Conservation (phyloP, 2,113 vertebrate species). For the Nibea coibor region DNA sequence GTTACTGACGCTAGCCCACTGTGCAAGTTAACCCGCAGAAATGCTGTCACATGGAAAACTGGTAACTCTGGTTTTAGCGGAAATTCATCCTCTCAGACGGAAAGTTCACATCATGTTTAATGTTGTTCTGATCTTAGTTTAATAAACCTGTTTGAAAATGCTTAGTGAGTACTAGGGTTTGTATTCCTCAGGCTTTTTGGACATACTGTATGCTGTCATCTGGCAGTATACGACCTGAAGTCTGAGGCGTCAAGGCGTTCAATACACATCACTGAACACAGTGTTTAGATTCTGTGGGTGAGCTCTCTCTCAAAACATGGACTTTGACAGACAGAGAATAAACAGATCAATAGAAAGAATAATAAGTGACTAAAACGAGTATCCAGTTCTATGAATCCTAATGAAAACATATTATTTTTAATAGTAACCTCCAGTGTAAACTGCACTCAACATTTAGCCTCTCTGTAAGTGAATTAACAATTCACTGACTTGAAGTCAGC, state of each 20-base stretch:
- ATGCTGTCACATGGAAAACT: conserved; percentile 45
- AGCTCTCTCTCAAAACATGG: neutral
- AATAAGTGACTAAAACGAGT: conserved; percentile 14
- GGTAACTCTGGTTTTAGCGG: conserved; percentile 19
- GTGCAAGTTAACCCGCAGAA: conserved; percentile 42
- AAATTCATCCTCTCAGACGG: neutral
- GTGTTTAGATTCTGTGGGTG: conserved; percentile 11
- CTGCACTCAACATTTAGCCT: neutral
- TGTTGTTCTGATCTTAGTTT: neutral
- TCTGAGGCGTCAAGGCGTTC: neutral
- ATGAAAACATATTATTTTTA: conserved; percentile 28
- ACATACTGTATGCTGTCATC: neutral
- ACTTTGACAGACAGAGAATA: conserved; percentile 9
- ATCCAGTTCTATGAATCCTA: neutral
- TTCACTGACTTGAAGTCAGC: conserved; percentile 19
- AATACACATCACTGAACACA: conserved; percentile 10
- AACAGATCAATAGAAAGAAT: conserved; percentile 6
- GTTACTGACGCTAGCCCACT: conserved; percentile 40
- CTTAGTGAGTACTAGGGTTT: neutral
- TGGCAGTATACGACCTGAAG: neutral
- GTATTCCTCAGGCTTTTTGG: neutral
- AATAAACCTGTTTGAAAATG: neutral
- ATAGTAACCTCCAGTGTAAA: neutral
- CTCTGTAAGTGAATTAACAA: neutral
- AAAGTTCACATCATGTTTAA: conserved; percentile 8